These are phyloP conservation scores for Bellardia bayeri DNA, from an alignment of 2,888 invertebrate genomes.

Conservation along the genomic window DNA sequence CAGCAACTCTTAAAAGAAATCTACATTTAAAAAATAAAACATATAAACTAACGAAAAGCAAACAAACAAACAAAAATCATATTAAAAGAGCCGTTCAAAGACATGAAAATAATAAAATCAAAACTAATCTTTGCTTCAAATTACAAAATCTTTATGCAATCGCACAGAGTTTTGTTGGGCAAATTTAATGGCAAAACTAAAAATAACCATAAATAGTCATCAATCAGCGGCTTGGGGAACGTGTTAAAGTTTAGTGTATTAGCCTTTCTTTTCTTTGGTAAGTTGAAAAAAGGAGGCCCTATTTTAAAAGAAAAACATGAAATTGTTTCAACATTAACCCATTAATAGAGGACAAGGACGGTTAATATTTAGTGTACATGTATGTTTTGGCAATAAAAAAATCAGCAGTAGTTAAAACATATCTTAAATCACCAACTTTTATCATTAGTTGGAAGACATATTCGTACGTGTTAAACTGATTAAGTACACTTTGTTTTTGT, in stretches of 20 bases:
- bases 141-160: conserved; percentile 51
- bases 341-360: neutral
- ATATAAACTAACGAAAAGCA: neutral
- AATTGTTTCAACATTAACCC: neutral
- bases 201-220: neutral
- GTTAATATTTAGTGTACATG: too few species aligned
- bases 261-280: neutral
- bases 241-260: conserved; percentile 12
- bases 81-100: neutral
- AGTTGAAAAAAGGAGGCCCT: neutral
- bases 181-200: neutral
- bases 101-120: conserved; percentile 11
- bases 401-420: too few species aligned
- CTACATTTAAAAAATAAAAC: neutral
- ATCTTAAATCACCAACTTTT: too few species aligned
- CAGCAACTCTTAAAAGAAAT: conserved; percentile 20
- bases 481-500: too few species aligned
- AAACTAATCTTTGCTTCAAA: conserved; percentile 52
- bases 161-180: conserved; percentile 5
- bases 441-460: too few species aligned
- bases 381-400: too few species aligned
- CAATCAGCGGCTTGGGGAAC: conserved; percentile 25
- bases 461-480: too few species aligned
- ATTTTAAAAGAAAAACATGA: neutral
- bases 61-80: neutral